These are phyloP conservation scores for Arge pagana DNA, from an alignment of 2,888 invertebrate species.

Conservation along the genomic window DNA sequence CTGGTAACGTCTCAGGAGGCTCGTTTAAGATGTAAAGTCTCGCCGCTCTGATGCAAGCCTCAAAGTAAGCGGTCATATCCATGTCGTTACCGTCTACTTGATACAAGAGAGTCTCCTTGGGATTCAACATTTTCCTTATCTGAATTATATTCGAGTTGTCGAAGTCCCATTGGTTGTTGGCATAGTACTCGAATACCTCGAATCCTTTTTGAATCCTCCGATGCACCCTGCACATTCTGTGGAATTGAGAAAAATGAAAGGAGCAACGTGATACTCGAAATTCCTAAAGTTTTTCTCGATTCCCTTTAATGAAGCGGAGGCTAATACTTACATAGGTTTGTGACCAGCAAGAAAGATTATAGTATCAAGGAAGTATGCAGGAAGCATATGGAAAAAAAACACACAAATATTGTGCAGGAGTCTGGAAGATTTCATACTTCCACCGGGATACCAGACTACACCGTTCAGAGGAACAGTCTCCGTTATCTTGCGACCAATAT, in stretches of 20 bases:
- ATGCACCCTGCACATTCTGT: constrained; percentile 80
- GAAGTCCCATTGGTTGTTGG: constrained; percentile 90
- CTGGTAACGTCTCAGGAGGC: constrained; percentile 76
- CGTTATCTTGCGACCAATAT: constrained; percentile 77
- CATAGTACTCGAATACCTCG: constrained; percentile 89
- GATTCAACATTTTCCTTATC: constrained; percentile 67
- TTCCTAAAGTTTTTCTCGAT: constrained; percentile 11
- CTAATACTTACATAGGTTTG: constrained; percentile 78
- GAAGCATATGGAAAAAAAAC: constrained; percentile 87
- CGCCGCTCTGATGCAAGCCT: constrained; percentile 79
- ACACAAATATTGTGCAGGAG: constrained; percentile 81
- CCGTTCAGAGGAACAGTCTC: constrained; percentile 85
- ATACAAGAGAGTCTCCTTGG: constrained; percentile 68
- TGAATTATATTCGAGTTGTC: constrained; percentile 69
- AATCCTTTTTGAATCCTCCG: constrained; percentile 83
- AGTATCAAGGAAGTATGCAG: constrained; percentile 84
- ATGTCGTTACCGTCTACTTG: constrained; percentile 74
- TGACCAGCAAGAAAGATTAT: constrained; percentile 80
- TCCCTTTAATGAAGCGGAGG: neutral
- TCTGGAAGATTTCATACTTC: constrained; percentile 82
- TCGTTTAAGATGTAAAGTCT: constrained; percentile 84
- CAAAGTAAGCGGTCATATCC: constrained; percentile 80
- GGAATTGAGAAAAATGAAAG: constrained; percentile 31
- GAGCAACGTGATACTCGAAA: no score
- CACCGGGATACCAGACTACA: constrained; percentile 85